Base-by-base conservation (phyloP, 2,113 vertebrate species). In the Eulacestoma nigropectus region DNA sequence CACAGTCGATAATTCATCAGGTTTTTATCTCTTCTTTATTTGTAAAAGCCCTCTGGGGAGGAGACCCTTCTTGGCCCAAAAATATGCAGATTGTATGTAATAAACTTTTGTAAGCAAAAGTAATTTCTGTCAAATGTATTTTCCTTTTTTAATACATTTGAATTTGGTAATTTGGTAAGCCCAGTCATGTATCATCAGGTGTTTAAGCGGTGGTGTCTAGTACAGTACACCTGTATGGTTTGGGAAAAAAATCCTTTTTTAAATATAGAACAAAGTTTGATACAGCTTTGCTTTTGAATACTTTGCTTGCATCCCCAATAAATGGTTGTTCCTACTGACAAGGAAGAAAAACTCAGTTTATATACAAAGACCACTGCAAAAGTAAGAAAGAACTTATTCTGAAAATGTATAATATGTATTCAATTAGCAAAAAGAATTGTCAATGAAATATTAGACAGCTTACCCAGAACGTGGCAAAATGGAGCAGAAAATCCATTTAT, bases 51-150 rank as follows among this genome's bases (percentile, higher is more conserved):
- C 75, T 96, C 87, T 90, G 50, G 13, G 64, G 39, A 97, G 94
- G 62, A 63, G 86, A 96, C 93, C 63, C 25, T 96, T 97, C 92
- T 94, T 96, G 88, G 87, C 96, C 97, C 96, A 94, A 93, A 97
- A 97, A 97, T 98, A 98, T 98, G 97, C 97, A 98, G 97, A 97
- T 97, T 97, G 93, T 97, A 97, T 96, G 96, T 97, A 98, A 98
- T 96, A 91, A 97, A 95, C 79, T 98, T 98, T 98, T 98, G 93
- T 98, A 98, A 98, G 81, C 78, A 95, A 97, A 96, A 10, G 56
- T 94, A 86, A 97, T 97, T 98, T 97, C 95, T 95, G 95, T 98
- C 97, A 94, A 95, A 98, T 30, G 81, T 96, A 97, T 67, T 96
- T 97, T 96, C 92, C 86, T 97, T 97, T 97, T 97, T 93, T 96